Evolutionary conservation across 2,888 invertebrate species (phyloP), one percentile per base, ranked within the genome.

Genomic region (Dynastes tityus): DNA sequence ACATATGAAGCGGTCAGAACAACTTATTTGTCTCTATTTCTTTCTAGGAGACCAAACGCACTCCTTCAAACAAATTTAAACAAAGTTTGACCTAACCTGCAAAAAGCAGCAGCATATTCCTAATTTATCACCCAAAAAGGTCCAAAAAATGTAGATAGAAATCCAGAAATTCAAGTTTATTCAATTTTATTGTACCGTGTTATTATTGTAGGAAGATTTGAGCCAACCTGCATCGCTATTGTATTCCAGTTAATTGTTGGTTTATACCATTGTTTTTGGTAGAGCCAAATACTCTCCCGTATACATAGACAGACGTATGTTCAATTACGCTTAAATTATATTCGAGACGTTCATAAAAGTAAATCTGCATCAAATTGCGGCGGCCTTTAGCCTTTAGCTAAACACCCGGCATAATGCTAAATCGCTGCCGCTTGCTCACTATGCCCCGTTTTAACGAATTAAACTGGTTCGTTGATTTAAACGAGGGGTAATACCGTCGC

Each of bases 321-420:
- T 64, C 78, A 78, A 78, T 78, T 78, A 78, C 78, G 37, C 32
- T 73, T 78, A 73, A 71, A 78, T 78, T 78, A 78, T 78, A 78
- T 78, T 71, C 78, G 37, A 71, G 78, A 64, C 71, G 65, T 58
- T 70, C 49, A 71, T 78, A 78, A 78, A 78, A 78, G 78, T 78
- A 78, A 78, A 78, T 78, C 78, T 73, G 78, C 51, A 67, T 55
- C 65, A 76, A 76, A 76, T 67, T 76, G 76, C 73, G 58, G 58
- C 53, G 45, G 22, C 22, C 22, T 22, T 22, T 22, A 2, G 45
- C 58, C 58, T 37, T n/a, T 27, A 55, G 29, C 55, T 45, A 58
- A 58, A 73, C 40, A 58, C 55, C 16, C 45, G 11, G 55, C 40
- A 58, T 58, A 58, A 73, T 73, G 73, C 37, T 73, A 73, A 73